Base-by-base conservation (phyloP, 2,888 invertebrate genomes). In the Dynastes maya region DNA sequence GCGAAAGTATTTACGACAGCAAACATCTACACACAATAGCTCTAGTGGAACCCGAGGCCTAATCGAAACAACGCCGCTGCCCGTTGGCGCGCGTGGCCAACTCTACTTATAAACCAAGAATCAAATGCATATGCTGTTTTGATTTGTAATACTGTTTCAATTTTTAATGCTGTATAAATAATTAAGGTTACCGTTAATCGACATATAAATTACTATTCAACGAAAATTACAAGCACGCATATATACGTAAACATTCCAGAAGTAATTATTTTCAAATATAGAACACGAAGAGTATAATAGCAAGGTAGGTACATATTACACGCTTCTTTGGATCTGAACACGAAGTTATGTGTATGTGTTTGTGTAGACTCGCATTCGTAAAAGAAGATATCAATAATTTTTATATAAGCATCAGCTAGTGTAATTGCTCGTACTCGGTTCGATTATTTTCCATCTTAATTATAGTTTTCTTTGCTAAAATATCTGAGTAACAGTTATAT, bases 391-490 rank as follows among this genome's bases (percentile, higher is more conserved):
- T 58, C 71, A 71, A 37, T 58, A 71, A 71, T 13, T 53, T n/a
- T 70, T 32, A 55, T 29, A 37, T 37, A 58, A 32, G 29, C 37
- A n/a, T 1, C 22, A 37, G 5, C 22, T 40, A 55, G 37, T 32
- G 37, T 58, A 71, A 71, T 71, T 37, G 71, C 58, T 51, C 32
- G 9, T 49, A 53, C 53, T 70, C n/a, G 37, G 16, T 51, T 37
- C 37, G 16, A 58, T 55, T 37, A 58, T 37, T 58, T 37, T 71
- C 71, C 37, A 55, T 58, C 37, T 8, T 71, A 71, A 71, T 71
- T 71, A 49, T 8, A 45, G 55, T 71, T 71, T 16, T 58, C n/a
- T 71, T 58, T 58, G 58, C 71, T 40, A 55, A 71, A 71, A 58
- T 37, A 37, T 16, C 58, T 32, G 55, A 55, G 37, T 16, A 71